These are phyloP conservation scores for Lutraria rhynchaena DNA, from an alignment of 1,140 invertebrate genomes.

Conservation along the genomic window DNA sequence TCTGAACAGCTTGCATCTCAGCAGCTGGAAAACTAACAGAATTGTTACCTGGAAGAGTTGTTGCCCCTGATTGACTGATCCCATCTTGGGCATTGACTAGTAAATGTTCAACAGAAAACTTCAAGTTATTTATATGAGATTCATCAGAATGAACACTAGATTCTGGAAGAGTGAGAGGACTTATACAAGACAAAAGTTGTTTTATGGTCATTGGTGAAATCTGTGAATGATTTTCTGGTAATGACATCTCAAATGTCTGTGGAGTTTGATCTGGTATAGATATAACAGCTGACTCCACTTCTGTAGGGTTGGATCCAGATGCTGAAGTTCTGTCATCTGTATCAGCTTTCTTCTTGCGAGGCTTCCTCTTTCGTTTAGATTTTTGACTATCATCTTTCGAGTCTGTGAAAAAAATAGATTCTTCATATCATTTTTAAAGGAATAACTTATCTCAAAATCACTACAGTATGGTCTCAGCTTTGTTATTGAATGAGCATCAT, in stretches of 20 bases:
- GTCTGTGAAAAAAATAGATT: no score
- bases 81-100: not conserved
- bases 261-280: slow-evolving; percentile 31
- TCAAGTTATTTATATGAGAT: slow-evolving; percentile 33
- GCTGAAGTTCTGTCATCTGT: not conserved
- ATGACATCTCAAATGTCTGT: not conserved
- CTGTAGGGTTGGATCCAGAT: not conserved
- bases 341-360: slow-evolving; percentile 15
- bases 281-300: slow-evolving; percentile 29
- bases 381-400: no score
- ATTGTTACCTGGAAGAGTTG: not conserved
- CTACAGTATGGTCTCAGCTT: no score
- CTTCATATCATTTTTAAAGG: no score
- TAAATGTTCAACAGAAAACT: slow-evolving; percentile 35
- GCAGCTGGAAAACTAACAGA: not conserved
- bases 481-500: no score
- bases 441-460: no score
- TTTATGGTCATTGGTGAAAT: slow-evolving; percentile 22
- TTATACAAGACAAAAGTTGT: slow-evolving; percentile 35
- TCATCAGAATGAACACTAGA: slow-evolving; percentile 3
- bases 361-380: slow-evolving; percentile 10
- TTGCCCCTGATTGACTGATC: no score
- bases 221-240: slow-evolving; percentile 22
- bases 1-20: slow-evolving; percentile 31
- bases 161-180: slow-evolving; percentile 19